Evolutionary conservation across 1,140 invertebrate species (phyloP), one percentile per base, ranked within the genome.

Genomic region (Zaprionus ornatus): DNA sequence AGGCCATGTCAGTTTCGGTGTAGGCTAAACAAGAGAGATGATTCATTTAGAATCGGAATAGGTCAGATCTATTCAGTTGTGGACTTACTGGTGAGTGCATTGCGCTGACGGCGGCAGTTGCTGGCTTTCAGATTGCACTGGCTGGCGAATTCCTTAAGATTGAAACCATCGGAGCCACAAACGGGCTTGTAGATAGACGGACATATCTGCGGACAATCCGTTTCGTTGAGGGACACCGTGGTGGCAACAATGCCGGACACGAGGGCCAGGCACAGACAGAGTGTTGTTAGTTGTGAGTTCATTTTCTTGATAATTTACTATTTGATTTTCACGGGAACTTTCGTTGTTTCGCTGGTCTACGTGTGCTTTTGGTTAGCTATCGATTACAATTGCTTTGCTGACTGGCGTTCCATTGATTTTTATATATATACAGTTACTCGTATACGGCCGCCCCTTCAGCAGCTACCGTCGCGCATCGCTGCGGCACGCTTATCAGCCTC

Each of bases 141-240:
- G 25, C 80, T 92, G 56, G 74, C 79, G 21, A 92, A 92, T 35
- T 92, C 82, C 62, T 90, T 82, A 25, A 80, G 86, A n/a, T 79
- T 77, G 50, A 55, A 68, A 9, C 91, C 91, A 78, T 92, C 80
- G 15, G 77, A 74, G 25, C 68, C 91, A 21, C 91, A 92, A 19
- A 90, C 71, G 1, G 91, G 91, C 15, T 68, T 72, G 64, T 87
- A 91, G 27, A 92, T 55, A 42, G 65, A 52, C 6, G 85, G 67
- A 55, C 91, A 92, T 4, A 92, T 57, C 6, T 42, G 7, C 0
- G 91, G 91, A 17, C 91, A 92, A 40, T 72, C 90, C 9, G 77
- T 78, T 4, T 78, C 82, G 54, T 91, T 85, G 15, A 27, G 79
- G 63, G 79, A 74, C 17, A 91, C 88, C 9, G 90, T 75, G 6